Evolutionary conservation across 2,888 invertebrate species (phyloP).

Genomic region (Oasisia sp.): DNA sequence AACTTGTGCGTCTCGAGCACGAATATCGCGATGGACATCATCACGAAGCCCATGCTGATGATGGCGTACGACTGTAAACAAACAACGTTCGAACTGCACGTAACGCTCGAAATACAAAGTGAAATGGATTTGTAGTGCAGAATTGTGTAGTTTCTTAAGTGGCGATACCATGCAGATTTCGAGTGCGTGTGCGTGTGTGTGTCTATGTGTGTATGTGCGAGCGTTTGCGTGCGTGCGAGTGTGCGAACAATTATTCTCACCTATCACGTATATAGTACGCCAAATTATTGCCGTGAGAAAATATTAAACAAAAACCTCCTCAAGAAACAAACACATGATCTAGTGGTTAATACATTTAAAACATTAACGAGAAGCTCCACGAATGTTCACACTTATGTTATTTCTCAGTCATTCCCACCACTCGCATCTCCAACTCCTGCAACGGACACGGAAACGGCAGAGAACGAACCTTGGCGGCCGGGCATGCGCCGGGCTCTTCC

Average conservation of each 20-base stretch:
- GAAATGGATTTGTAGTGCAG: no score
- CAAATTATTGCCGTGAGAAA: no score
- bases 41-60: conserved; percentile 61
- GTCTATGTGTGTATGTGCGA: no score
- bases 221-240: no score
- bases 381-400: not conserved
- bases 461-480: conserved; percentile 53
- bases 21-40: conserved; percentile 60
- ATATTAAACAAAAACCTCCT: no score
- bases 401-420: not conserved
- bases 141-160: no score
- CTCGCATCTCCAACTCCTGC: not conserved
- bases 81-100: not conserved
- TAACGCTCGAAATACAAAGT: no score
- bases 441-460: not conserved
- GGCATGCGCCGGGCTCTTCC: conserved; percentile 58
- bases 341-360: not conserved
- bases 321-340: not conserved
- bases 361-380: no score
- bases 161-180: no score
- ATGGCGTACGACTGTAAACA: conserved; percentile 56
- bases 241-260: no score
- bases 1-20: conserved; percentile 59
- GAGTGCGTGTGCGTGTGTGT: no score
- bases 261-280: no score